Percentiles rank a stretch among this genome's conserved stretches.
Conservation (phyloP, 2,888 invertebrate species). For the Thymelicus acteon region DNA sequence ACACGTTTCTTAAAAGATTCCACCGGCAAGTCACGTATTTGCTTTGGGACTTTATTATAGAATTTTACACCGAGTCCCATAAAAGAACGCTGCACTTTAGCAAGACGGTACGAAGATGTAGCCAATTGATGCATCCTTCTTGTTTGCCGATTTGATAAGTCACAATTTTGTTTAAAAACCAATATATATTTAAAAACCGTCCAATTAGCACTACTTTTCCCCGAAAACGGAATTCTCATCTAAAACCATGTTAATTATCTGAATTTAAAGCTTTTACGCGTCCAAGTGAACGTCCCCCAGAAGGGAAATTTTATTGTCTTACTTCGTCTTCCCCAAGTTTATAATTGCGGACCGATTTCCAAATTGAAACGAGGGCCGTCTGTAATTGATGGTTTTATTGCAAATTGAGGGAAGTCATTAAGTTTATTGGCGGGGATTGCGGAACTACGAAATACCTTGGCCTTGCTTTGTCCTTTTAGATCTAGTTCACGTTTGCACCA, state of each 20-base stretch:
- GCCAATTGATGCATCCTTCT: no score
- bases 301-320: constrained; percentile 24
- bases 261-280: constrained; percentile 18
- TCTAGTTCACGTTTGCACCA: neutral
- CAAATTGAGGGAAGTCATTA: constrained; percentile 21
- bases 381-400: constrained; percentile 34
- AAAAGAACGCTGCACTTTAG: no score
- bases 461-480: neutral
- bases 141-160: no score
- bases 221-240: neutral
- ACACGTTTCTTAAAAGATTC: no score
- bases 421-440: constrained; percentile 15
- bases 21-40: no score
- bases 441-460: constrained; percentile 5
- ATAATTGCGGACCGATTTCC: constrained; percentile 32
- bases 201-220: constrained; percentile 1
- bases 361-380: constrained; percentile 33
- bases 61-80: no score
- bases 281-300: constrained; percentile 6
- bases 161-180: no score
- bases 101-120: no score
- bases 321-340: constrained; percentile 34
- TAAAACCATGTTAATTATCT: constrained; percentile 18
- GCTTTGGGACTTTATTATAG: no score
- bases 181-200: no score